phyloP scores from a whole-genome alignment of 2,888 invertebrate species.

The Corbicula japonica region DNA sequence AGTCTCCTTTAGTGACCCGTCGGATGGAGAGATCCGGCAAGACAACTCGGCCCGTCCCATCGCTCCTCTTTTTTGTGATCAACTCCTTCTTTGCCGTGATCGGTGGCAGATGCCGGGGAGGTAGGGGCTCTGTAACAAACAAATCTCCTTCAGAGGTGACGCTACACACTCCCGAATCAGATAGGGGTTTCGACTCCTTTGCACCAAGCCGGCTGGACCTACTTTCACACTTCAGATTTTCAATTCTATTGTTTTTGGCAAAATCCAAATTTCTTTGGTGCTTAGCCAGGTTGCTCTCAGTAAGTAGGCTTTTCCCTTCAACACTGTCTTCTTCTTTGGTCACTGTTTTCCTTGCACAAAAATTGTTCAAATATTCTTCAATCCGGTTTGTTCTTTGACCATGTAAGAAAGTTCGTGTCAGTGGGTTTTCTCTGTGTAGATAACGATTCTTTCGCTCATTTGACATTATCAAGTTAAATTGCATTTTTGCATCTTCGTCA shows the following conservation, averaged over 20 bases:
- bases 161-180: constrained; percentile 15
- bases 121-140: not conserved
- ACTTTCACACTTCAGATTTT: too few relatives aligned
- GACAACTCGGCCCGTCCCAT: constrained; percentile 12
- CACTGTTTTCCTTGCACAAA: not conserved
- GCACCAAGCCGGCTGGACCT: not conserved
- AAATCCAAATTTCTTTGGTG: too few relatives aligned
- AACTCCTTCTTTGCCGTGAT: constrained; percentile 45
- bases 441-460: constrained; percentile 19
- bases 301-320: too few relatives aligned
- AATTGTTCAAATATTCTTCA: constrained; percentile 3
- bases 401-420: constrained; percentile 34
- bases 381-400: constrained; percentile 11
- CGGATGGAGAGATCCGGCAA: constrained; percentile 43
- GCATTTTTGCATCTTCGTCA: constrained; percentile 46
- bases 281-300: too few relatives aligned
- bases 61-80: constrained; percentile 15
- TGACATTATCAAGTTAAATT: constrained; percentile 59
- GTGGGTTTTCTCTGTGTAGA: constrained; percentile 46
- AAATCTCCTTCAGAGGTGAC: constrained; percentile 7
- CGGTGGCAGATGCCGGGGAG: constrained; percentile 32
- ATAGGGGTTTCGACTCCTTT: not conserved
- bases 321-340: not conserved
- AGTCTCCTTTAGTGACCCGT: constrained; percentile 47
- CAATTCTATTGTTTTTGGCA: too few relatives aligned